Evolutionary conservation across 2,888 invertebrate genomes (phyloP).

Genomic region (Caenorhabditis sulstoni): DNA sequence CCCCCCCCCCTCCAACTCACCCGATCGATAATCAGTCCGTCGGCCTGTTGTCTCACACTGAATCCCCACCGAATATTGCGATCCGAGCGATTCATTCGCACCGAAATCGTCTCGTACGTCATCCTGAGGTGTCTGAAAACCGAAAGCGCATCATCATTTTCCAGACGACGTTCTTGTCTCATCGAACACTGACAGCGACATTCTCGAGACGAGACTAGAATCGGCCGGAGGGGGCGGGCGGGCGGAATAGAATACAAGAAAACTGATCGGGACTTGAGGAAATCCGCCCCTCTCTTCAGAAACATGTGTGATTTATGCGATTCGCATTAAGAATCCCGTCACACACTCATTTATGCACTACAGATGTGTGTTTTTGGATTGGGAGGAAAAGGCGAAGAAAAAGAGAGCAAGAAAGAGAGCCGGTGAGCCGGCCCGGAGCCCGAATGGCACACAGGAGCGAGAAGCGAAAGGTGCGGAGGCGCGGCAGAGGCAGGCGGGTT

Average conservation of each 20-base stretch:
- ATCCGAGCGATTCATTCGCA: constrained; percentile 76
- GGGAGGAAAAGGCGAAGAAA: not conserved
- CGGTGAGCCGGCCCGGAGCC: not conserved
- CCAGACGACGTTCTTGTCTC: too few species aligned
- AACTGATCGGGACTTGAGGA: too few species aligned
- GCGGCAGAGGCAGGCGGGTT: constrained; percentile 31
- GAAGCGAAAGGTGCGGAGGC: constrained; percentile 28
- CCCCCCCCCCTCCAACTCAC: too few species aligned
- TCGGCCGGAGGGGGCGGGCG: not conserved
- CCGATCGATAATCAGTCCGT: constrained; percentile 62
- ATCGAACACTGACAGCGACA: constrained; percentile 44
- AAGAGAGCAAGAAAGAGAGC: not conserved
- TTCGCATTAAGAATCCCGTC: not conserved
- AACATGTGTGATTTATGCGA: constrained; percentile 46
- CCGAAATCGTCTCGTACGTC: constrained; percentile 76
- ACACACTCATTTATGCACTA: not conserved
- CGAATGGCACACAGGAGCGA: constrained; percentile 7
- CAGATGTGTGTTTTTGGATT: too few species aligned
- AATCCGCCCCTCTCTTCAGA: too few species aligned
- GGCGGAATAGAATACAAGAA: constrained; percentile 7
- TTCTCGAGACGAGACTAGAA: not conserved
- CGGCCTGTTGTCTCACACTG: constrained; percentile 65
- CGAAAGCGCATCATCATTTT: too few species aligned
- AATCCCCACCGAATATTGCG: constrained; percentile 76
- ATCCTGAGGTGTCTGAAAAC: constrained; percentile 63